phyloP scores from a whole-genome alignment of 2,797 vertebrate species.

The Ptychadena robeensis region DNA sequence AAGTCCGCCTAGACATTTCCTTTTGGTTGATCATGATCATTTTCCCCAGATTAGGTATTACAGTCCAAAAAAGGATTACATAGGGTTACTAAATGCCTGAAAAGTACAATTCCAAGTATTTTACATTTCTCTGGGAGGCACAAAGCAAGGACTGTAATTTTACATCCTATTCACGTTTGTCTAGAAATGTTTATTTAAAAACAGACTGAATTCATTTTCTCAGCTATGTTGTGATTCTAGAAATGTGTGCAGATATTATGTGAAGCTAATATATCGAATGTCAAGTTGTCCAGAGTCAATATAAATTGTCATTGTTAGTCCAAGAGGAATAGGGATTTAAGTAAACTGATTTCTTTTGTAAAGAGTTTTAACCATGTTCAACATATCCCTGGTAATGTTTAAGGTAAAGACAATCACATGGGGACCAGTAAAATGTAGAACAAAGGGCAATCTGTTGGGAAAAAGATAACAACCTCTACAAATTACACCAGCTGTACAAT shows the following conservation, averaged over 20 bases:
- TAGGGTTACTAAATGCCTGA: constrained; percentile 28
- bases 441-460: not conserved
- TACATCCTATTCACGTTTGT: constrained; percentile 47
- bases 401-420: not conserved
- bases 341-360: constrained; percentile 6
- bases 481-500: not conserved
- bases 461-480: not conserved
- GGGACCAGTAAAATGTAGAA: too few species aligned
- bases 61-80: constrained; percentile 28
- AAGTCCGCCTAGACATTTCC: not conserved
- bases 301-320: constrained; percentile 13
- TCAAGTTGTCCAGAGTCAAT: constrained; percentile 8
- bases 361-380: not conserved
- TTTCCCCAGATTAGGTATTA: not conserved
- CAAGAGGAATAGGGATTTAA: constrained; percentile 28
- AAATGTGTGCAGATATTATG: constrained; percentile 35
- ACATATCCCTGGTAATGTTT: not conserved
- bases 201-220: constrained; percentile 53
- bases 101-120: constrained; percentile 23
- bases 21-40: too few species aligned
- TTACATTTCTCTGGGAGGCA: constrained; percentile 53
- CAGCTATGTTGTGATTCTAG: constrained; percentile 9
- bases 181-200: constrained; percentile 50
- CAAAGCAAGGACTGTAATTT: constrained; percentile 39
- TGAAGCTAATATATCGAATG: constrained; percentile 37